Percentiles rank a stretch among this genome's conserved stretches.
Conservation (phyloP, 1,140 invertebrate species). For the Drosophila virilis region DNA sequence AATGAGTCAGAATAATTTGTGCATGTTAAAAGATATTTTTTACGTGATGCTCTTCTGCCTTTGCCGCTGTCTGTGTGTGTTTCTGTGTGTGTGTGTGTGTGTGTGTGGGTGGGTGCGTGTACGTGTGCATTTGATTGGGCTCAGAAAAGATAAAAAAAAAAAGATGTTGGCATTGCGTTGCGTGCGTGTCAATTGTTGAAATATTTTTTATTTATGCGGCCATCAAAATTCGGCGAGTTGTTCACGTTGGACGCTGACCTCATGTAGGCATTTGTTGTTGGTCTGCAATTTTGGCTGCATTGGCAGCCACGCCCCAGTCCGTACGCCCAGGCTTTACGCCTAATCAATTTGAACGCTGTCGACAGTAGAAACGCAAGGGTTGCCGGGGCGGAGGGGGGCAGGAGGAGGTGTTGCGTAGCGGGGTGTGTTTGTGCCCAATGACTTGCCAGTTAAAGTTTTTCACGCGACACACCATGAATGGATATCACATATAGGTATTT, state of each 20-base stretch:
- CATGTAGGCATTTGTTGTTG: neutral
- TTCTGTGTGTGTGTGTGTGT: neutral
- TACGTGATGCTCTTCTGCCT: neutral
- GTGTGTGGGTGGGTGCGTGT: neutral
- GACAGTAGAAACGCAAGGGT: neutral
- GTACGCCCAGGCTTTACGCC: neutral
- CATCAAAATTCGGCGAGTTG: neutral
- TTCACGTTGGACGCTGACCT: neutral
- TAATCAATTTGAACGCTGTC: conserved; percentile 29
- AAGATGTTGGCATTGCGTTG: conserved; percentile 1
- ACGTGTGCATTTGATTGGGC: neutral
- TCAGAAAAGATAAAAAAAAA: neutral
- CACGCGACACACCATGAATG: conserved; percentile 47
- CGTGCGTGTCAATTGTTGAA: conserved; percentile 19
- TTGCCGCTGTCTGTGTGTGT: too few species aligned
- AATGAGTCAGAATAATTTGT: too few species aligned
- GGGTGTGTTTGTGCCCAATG: conserved; percentile 10
- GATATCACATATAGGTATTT: conserved; percentile 34
- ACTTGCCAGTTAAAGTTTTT: conserved; percentile 47
- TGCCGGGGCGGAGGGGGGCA: neutral
- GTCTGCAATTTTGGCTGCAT: conserved; percentile 14
- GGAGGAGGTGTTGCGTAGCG: neutral
- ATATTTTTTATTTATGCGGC: neutral
- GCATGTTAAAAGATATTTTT: too few species aligned
- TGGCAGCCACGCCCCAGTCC: neutral